A percentile compares a stretch with the other conserved stretches of the same genome.
Evolutionary conservation across 2,888 invertebrate species (phyloP).

Genomic region (Philereme transversata): DNA sequence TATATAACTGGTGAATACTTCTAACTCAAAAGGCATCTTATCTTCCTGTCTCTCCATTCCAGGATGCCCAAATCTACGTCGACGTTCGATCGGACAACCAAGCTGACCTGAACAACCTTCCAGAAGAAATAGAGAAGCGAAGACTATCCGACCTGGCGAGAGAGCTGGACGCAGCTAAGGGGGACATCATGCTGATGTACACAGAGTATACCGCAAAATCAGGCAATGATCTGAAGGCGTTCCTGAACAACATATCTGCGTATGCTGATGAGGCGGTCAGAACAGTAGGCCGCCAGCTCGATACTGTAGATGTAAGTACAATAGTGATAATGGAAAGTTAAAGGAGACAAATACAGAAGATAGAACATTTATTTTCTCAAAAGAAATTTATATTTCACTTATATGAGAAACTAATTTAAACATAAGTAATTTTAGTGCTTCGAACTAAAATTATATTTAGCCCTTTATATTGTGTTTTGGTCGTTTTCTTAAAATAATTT

Average conservation of each 20-base stretch:
- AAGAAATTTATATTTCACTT: too few relatives aligned
- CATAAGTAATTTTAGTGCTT: too few relatives aligned
- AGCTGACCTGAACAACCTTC: slow-evolving; percentile 21
- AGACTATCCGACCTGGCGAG: slow-evolving; percentile 55
- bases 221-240: slow-evolving; percentile 57
- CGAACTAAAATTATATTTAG: too few relatives aligned
- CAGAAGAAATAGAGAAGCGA: slow-evolving; percentile 52
- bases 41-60: slow-evolving; percentile 31
- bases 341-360: not conserved
- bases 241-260: slow-evolving; percentile 57
- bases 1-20: too few relatives aligned
- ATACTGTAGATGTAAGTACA: slow-evolving; percentile 54
- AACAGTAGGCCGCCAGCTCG: slow-evolving; percentile 35
- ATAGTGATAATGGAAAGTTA: not conserved
- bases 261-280: slow-evolving; percentile 49
- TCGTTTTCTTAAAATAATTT: too few relatives aligned
- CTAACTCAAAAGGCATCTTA: not conserved
- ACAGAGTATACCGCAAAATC: slow-evolving; percentile 64
- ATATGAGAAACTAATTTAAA: too few relatives aligned
- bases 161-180: slow-evolving; percentile 54
- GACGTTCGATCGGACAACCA: slow-evolving; percentile 24
- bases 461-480: too few relatives aligned
- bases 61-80: slow-evolving; percentile 44
- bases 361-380: too few relatives aligned
- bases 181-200: slow-evolving; percentile 64